Percentiles rank a stretch among this genome's conserved stretches.
phyloP scores from a whole-genome alignment of 2,797 vertebrate genomes.

The Rhabdophis nuchalis region DNA sequence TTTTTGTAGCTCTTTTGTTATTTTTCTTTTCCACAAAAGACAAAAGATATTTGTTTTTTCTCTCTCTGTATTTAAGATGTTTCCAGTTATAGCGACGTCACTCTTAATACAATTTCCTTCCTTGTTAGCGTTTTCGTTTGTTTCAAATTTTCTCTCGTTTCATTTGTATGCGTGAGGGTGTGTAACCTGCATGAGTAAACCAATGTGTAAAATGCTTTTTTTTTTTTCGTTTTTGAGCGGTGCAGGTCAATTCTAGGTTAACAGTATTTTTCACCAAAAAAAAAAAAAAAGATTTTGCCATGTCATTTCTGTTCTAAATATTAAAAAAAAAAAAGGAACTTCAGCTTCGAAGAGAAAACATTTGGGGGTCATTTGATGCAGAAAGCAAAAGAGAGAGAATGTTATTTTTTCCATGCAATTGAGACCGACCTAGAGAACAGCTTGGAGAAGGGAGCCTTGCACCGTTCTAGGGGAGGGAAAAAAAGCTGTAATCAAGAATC shows the following conservation, averaged over 20 bases:
- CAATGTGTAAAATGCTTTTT: slow-evolving; percentile 19
- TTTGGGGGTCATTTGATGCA: slow-evolving; percentile 41
- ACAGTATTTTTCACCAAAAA: slow-evolving; percentile 58
- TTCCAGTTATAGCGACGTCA: slow-evolving; percentile 66
- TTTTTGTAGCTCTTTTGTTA: slow-evolving; percentile 71
- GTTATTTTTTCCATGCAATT: not conserved
- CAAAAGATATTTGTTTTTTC: slow-evolving; percentile 65
- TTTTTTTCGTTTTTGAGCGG: slow-evolving; percentile 38
- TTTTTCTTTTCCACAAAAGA: slow-evolving; percentile 60
- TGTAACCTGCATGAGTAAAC: not conserved
- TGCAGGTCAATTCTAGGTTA: slow-evolving; percentile 65
- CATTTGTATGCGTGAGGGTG: slow-evolving; percentile 20
- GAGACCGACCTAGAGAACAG: slow-evolving; percentile 31
- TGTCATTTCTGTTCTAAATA: slow-evolving; percentile 65
- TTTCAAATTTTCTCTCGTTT: slow-evolving; percentile 50
- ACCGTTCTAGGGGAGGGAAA: not conserved
- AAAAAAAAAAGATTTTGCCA: slow-evolving; percentile 38
- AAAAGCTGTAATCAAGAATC: not conserved
- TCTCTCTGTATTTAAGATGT: slow-evolving; percentile 76
- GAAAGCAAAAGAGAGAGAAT: slow-evolving; percentile 20
- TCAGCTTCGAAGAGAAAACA: slow-evolving; percentile 55
- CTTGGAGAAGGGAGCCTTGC: not conserved
- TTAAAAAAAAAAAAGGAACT: slow-evolving; percentile 45
- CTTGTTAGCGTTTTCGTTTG: slow-evolving; percentile 18
- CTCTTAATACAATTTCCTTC: slow-evolving; percentile 55